phyloP scores from a whole-genome alignment of 2,113 vertebrate genomes.

The Chionis minor region DNA sequence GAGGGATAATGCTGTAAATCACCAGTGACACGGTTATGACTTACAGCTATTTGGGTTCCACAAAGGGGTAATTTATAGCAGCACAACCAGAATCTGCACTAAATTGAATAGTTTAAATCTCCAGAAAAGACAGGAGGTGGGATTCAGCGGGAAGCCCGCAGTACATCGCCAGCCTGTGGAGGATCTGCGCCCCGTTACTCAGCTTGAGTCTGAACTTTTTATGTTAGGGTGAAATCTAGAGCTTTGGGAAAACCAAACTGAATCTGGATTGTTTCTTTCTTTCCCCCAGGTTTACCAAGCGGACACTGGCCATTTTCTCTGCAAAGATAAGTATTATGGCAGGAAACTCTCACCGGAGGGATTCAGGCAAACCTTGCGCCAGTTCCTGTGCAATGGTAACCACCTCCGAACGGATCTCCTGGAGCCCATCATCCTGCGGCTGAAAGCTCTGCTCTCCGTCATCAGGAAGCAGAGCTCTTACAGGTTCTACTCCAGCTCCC shows the following conservation, averaged over 20 bases:
- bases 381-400: slow-evolving; percentile 73
- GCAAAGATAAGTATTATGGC: slow-evolving; percentile 80
- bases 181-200: neutral
- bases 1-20: neutral
- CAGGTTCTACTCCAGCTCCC: slow-evolving; percentile 83
- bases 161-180: neutral
- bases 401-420: slow-evolving; percentile 66
- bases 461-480: slow-evolving; percentile 76
- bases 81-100: neutral
- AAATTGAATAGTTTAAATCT: neutral
- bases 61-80: neutral
- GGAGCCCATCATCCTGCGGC: slow-evolving; percentile 66
- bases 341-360: slow-evolving; percentile 72
- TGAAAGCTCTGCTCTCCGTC: slow-evolving; percentile 69
- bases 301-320: slow-evolving; percentile 73
- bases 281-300: slow-evolving; percentile 75
- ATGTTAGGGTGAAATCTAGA: neutral
- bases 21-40: neutral
- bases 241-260: neutral
- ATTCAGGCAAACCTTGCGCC: slow-evolving; percentile 71
- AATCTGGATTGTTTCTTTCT: neutral
- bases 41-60: neutral
- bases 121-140: neutral
- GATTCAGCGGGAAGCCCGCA: neutral
- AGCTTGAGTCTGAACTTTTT: neutral